Conservation (phyloP, 2,797 vertebrate genomes). For the Leptatherina wallacei region DNA sequence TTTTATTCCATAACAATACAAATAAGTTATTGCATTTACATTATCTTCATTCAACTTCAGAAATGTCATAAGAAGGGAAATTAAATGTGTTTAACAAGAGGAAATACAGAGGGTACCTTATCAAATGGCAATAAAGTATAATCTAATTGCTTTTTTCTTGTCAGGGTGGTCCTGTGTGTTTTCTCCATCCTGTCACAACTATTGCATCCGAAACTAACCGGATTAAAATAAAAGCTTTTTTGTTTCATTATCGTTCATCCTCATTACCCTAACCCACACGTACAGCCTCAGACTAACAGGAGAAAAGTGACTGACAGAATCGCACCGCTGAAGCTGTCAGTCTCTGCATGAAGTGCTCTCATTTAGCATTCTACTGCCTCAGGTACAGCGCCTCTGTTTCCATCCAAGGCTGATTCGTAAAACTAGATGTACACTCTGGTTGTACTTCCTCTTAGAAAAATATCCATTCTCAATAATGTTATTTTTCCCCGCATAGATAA, state of each 20-base stretch:
- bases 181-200: slow-evolving; percentile 41
- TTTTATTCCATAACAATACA: slow-evolving; percentile 35
- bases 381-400: slow-evolving; percentile 33
- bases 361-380: slow-evolving; percentile 23
- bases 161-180: not conserved
- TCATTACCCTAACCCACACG: slow-evolving; percentile 46
- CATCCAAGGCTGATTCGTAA: slow-evolving; percentile 31
- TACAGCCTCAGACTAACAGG: slow-evolving; percentile 37
- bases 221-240: slow-evolving; percentile 59
- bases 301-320: slow-evolving; percentile 55
- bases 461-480: slow-evolving; percentile 1
- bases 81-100: slow-evolving; percentile 31
- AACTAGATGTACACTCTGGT: slow-evolving; percentile 17
- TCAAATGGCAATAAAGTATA: slow-evolving; percentile 1
- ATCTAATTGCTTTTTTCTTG: not conserved
- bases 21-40: slow-evolving; percentile 30
- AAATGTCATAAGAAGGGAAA: slow-evolving; percentile 33
- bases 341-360: slow-evolving; percentile 38
- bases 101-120: slow-evolving; percentile 18
- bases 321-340: slow-evolving; percentile 41
- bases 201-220: slow-evolving; percentile 53
- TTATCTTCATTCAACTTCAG: slow-evolving; percentile 35
- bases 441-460: slow-evolving; percentile 16
- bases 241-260: slow-evolving; percentile 45
- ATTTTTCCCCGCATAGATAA: slow-evolving; percentile 41